A percentile compares a stretch with the other conserved stretches of the same genome.
Conservation (phyloP, 2,888 invertebrate species). For the Apotomis betuletana region DNA sequence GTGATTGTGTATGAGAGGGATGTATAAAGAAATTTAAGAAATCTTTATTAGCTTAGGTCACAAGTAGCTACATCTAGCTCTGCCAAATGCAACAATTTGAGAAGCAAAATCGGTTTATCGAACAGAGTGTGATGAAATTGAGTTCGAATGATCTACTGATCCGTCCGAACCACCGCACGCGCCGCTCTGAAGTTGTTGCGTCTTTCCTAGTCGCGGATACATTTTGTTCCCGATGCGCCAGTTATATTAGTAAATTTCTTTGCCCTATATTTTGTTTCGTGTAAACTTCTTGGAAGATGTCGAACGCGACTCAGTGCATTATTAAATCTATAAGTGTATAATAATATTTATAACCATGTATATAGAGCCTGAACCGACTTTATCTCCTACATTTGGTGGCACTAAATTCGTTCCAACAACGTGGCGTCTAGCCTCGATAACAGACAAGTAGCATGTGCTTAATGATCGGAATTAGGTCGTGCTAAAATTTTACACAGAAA, state of each 20-base stretch:
- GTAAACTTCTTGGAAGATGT: slow-evolving; percentile 7
- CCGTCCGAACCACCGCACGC: too few species aligned
- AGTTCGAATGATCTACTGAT: too few species aligned
- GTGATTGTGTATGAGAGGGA: not conserved
- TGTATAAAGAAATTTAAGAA: too few species aligned
- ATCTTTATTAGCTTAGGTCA: too few species aligned
- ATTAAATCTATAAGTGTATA: slow-evolving; percentile 33
- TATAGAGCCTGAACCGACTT: slow-evolving; percentile 32
- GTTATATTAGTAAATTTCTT: not conserved
- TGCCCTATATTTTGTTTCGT: not conserved
- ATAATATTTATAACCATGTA: slow-evolving; percentile 30
- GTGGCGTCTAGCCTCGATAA: slow-evolving; percentile 24
- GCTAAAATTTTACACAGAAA: too few species aligned
- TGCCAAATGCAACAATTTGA: too few species aligned
- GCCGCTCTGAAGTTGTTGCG: too few species aligned
- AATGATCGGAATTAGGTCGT: not conserved
- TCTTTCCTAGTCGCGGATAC: too few species aligned
- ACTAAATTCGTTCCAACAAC: slow-evolving; percentile 32
- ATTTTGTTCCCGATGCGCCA: too few species aligned
- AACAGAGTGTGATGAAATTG: too few species aligned
- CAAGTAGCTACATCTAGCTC: too few species aligned
- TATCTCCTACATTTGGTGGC: slow-evolving; percentile 31
- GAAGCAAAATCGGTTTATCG: too few species aligned
- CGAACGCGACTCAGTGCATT: slow-evolving; percentile 17
- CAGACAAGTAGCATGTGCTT: not conserved